Base-by-base conservation (phyloP, 2,888 invertebrate species). In the Rhagium mordax region DNA sequence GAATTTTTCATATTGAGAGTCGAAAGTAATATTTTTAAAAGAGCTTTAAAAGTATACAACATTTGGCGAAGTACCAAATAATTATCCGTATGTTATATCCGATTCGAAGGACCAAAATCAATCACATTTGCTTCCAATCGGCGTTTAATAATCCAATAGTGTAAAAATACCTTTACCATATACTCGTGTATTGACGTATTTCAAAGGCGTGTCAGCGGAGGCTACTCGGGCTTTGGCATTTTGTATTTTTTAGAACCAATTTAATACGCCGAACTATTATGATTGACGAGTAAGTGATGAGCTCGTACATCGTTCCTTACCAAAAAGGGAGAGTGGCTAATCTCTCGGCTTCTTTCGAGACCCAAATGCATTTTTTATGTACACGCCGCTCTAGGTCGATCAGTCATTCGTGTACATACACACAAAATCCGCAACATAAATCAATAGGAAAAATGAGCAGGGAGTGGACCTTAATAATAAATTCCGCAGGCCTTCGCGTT, bases 261-360 rank as follows among this genome's bases (percentile, higher is more conserved):
- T 55, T 41, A 67, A 67, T 57, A 57, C 67, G 67, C 51, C 20
- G 57, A 57, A 67, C 67, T 67, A 67, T 67, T 77, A 78, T 79
- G 80, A 80, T 79, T 80, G 80, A 80, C 80, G 79, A 74, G 78
- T 70, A 79, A 79, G 75, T 77, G 79, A 80, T 79, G 78, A 79
- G 78, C 78, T 78, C 75, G 75, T 74, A 76, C 76, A 72, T 53
- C 67, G 55, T 41, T 67, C 57, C 57, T 55, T 33, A 57, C 41
- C 53, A 68, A 68, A 71, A 66, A 71, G 59, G 71, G 71, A 74
- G 60, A 75, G 61, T 66, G 41, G 74, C 68, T 74, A 75, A 75
- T 75, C 75, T 72, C 62, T 69, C 70, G 70, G 73, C 72, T 73
- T 72, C 71, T 70, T 74, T 62, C 60, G 64, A 53, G 70, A 53